Evolutionary conservation across 1,140 invertebrate genomes (phyloP), one percentile per base, ranked within the genome.

Genomic region (Camponotus floridanus): DNA sequence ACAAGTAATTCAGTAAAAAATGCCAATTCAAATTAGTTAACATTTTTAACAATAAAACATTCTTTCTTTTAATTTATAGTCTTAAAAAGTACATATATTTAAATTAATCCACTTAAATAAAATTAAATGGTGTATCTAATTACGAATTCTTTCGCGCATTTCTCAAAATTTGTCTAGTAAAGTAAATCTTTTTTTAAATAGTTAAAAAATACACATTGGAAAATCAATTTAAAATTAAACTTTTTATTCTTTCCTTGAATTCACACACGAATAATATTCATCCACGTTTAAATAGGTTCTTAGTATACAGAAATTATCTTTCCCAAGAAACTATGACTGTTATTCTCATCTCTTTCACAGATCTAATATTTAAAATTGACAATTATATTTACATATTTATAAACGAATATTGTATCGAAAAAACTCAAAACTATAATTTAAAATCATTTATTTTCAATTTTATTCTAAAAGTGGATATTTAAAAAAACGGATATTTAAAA

Each of bases 151-250:
- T 26, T 26, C 26, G 26, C 26, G 26, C 26, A 26, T 26, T 26
- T 26, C 26, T 26, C 0, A 26, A 26, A 26, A 26, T 26, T 26
- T 26, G 0, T 26, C 26, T 26, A 26, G 0, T 26, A 26, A 26
- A 26, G 26, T 26, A 26, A 1, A 26, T 26, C 26, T 26, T 26
- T 26, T 26, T 26, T 26, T 26, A 26, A 26, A 26, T 26, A 26
- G 26, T 26, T 26, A 26, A 26, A 0, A 26, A 26, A 26, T 0
- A 26, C 26, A 26, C 26, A 26, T 26, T 26, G 26, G 26, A 26
- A 45, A 51, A 51, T 51, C 48, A 42, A 42, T 81, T 81, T 81
- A 45, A 81, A 39, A 13, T 18, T 15, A n/a, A 81, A 81, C 33
- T 36, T 71, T 61, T 73, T 42, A 11, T 70, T 71, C 3, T n/a